Percentiles rank a stretch among this genome's conserved stretches.
Evolutionary conservation across 2,113 vertebrate genomes (phyloP).

Genomic region (Stegostoma tigrinum): DNA sequence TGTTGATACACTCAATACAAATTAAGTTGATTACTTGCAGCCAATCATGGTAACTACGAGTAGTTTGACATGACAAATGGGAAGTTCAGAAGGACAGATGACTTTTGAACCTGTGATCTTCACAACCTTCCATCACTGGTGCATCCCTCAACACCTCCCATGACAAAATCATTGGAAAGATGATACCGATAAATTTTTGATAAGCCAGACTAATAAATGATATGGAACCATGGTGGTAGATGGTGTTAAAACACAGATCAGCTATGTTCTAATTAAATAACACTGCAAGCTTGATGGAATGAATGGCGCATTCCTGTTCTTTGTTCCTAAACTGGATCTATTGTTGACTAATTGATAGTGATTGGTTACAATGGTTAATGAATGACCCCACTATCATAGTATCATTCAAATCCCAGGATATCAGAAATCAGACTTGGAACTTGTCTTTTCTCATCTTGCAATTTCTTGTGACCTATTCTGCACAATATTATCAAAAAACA

Average conservation of each 20-base stretch:
- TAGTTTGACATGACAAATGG: neutral
- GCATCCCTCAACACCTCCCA: neutral
- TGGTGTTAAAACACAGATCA: neutral
- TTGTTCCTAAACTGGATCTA: neutral
- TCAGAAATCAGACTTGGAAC: neutral
- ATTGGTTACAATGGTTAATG: neutral
- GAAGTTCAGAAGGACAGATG: neutral
- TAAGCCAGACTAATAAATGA: neutral
- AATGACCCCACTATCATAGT: neutral
- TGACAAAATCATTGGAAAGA: neutral
- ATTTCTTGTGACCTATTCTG: neutral
- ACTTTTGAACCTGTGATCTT: neutral
- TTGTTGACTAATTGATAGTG: neutral
- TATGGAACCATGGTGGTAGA: neutral
- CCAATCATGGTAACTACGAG: neutral
- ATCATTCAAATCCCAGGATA: neutral
- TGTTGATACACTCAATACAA: neutral
- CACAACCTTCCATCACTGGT: neutral
- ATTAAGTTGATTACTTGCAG: neutral
- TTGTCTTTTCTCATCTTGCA: neutral
- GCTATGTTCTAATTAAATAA: neutral
- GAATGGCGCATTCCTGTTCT: neutral
- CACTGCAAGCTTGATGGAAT: neutral
- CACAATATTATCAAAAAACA: neutral
- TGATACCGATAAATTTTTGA: neutral